Evolutionary conservation across 1,140 invertebrate genomes (phyloP).

Genomic region (Amphibalanus amphitrite): DNA sequence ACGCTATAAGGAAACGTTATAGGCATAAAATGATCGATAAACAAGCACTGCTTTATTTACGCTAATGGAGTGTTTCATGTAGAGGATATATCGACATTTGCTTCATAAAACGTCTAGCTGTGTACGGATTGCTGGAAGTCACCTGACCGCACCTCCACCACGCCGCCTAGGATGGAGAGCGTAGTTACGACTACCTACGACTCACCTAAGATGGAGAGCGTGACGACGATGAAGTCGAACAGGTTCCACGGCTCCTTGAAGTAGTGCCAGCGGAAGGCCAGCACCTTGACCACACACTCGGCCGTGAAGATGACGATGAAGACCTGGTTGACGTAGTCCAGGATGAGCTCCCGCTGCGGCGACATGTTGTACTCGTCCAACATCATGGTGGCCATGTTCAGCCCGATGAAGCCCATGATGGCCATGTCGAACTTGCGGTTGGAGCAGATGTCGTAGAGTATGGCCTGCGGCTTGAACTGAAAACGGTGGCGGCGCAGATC

Average conservation of each 20-base stretch:
- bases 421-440: conserved; percentile 99
- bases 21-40: too few species aligned
- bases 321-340: conserved; percentile 85
- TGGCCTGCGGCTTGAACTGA: conserved; percentile 85
- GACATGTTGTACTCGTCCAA: conserved; percentile 87
- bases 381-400: conserved; percentile 98
- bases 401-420: conserved; percentile 95
- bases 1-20: too few species aligned
- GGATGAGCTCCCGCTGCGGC: conserved; percentile 55
- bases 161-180: too few species aligned
- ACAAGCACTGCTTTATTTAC: too few species aligned
- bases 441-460: conserved; percentile 91
- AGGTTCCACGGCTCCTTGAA: conserved; percentile 99
- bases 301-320: conserved; percentile 96
- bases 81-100: too few species aligned
- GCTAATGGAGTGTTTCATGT: too few species aligned
- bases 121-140: too few species aligned
- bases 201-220: conserved; percentile 90
- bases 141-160: too few species aligned
- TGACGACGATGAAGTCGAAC: conserved; percentile 97
- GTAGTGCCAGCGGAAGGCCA: conserved; percentile 91
- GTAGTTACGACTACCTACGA: too few species aligned
- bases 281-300: conserved; percentile 94
- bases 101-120: too few species aligned
- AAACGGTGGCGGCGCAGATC: not conserved